Evolutionary conservation across 2,797 vertebrate species (phyloP).

Genomic region (Eulemur rubriventer): DNA sequence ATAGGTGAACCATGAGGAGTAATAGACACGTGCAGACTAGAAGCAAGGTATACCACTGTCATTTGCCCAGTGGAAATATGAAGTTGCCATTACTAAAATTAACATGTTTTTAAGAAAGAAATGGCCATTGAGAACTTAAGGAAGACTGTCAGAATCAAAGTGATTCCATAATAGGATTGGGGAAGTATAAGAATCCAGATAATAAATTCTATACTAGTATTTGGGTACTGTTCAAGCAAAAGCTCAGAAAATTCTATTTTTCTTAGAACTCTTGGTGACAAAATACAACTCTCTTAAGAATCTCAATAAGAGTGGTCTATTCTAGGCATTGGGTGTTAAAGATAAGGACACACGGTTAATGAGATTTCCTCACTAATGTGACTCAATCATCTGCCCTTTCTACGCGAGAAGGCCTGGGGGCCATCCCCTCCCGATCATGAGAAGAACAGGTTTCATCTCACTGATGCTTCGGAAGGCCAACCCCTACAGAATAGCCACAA

Average conservation of each 20-base stretch:
- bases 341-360: neutral
- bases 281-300: constrained; percentile 30
- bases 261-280: constrained; percentile 6
- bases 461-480: neutral
- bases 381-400: neutral
- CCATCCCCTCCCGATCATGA: neutral
- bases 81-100: neutral
- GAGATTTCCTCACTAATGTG: neutral
- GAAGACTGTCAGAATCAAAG: neutral
- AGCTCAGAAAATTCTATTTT: neutral
- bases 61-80: neutral
- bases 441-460: neutral
- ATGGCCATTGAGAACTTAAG: neutral
- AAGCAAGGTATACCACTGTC: neutral
- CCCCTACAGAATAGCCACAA: neutral
- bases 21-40: neutral
- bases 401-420: neutral
- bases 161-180: neutral
- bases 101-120: neutral
- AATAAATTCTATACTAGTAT: neutral
- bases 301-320: neutral
- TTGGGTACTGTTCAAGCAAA: neutral
- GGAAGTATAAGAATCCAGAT: neutral
- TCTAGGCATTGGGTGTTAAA: neutral
- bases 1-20: neutral